Percentiles rank a stretch among this genome's conserved stretches.
Conservation (phyloP, 2,888 invertebrate genomes). For the Peribatodes rhomboidaria region DNA sequence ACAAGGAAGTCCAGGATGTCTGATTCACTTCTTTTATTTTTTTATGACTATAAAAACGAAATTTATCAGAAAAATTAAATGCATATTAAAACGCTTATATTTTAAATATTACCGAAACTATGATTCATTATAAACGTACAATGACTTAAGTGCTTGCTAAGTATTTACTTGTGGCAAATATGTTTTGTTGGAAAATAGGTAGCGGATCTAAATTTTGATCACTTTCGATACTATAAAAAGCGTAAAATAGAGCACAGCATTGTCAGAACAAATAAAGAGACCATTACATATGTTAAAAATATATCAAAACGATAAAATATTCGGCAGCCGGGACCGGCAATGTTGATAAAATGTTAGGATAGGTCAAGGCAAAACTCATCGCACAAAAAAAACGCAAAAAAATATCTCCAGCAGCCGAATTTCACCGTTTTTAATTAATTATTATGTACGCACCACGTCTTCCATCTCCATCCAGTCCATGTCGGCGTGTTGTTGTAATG, state of each 20-base stretch:
- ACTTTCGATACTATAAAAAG: conserved; percentile 3
- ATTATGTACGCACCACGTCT: conserved; percentile 77
- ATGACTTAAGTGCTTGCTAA: neutral
- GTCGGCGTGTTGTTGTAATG: conserved; percentile 66
- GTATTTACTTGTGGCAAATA: neutral
- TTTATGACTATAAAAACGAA: no score
- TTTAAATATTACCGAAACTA: neutral
- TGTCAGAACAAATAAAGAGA: conserved; percentile 10
- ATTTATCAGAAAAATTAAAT: no score
- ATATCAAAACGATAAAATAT: conserved; percentile 60
- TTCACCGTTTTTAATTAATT: conserved; percentile 32
- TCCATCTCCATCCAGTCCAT: conserved; percentile 85
- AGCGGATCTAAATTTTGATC: neutral
- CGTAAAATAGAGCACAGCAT: neutral
- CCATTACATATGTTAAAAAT: conserved; percentile 47
- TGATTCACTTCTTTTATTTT: neutral
- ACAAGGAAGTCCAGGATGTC: neutral
- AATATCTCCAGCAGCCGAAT: conserved; percentile 30
- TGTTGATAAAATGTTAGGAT: conserved; percentile 81
- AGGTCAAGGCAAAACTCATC: conserved; percentile 77
- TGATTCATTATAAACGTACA: neutral
- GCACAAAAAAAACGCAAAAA: conserved; percentile 50
- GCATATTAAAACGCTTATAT: neutral
- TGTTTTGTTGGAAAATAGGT: neutral
- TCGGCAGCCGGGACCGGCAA: conserved; percentile 56